These are phyloP conservation scores for Exephanes ischioxanthus DNA, from an alignment of 2,888 invertebrate species.

Conservation along the genomic window DNA sequence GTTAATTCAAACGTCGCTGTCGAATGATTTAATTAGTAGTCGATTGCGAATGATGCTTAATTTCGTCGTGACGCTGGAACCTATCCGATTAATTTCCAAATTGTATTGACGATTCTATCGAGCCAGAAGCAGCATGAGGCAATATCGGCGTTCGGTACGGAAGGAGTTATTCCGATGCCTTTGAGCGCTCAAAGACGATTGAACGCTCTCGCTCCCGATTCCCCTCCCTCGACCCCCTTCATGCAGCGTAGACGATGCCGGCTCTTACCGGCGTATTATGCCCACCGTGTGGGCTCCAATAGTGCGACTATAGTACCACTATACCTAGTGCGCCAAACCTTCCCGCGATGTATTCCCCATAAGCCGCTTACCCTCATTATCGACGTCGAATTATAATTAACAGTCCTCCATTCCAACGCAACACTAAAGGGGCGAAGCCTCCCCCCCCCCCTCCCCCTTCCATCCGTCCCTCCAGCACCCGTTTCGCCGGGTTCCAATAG, in stretches of 20 bases:
- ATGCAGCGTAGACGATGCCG: slow-evolving; percentile 26
- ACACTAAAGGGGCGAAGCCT: slow-evolving; percentile 52
- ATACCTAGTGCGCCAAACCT: slow-evolving; percentile 37
- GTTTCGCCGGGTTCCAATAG: slow-evolving; percentile 56
- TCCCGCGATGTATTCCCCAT: slow-evolving; percentile 72
- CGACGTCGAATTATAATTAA: slow-evolving; percentile 81
- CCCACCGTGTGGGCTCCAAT: slow-evolving; percentile 43
- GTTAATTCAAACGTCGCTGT: too few relatives aligned
- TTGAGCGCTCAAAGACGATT: slow-evolving; percentile 75
- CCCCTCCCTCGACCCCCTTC: background rate
- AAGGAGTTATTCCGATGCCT: slow-evolving; percentile 56
- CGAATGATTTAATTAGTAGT: slow-evolving; percentile 6
- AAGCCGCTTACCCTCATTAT: slow-evolving; percentile 82
- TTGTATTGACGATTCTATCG: slow-evolving; percentile 33
- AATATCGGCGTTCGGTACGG: slow-evolving; percentile 1
- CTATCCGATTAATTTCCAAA: slow-evolving; percentile 24
- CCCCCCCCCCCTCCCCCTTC: too few relatives aligned
- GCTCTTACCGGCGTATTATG: slow-evolving; percentile 52
- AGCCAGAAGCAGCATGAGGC: background rate
- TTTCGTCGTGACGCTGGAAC: background rate
- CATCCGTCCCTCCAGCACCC: slow-evolving; percentile 9
- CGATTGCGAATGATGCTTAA: slow-evolving; percentile 9
- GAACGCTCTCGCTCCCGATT: slow-evolving; percentile 46
- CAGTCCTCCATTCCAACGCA: slow-evolving; percentile 66
- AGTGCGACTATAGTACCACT: slow-evolving; percentile 43